Base-by-base conservation (phyloP, 2,888 invertebrate species). In the Acleris holmiana region DNA sequence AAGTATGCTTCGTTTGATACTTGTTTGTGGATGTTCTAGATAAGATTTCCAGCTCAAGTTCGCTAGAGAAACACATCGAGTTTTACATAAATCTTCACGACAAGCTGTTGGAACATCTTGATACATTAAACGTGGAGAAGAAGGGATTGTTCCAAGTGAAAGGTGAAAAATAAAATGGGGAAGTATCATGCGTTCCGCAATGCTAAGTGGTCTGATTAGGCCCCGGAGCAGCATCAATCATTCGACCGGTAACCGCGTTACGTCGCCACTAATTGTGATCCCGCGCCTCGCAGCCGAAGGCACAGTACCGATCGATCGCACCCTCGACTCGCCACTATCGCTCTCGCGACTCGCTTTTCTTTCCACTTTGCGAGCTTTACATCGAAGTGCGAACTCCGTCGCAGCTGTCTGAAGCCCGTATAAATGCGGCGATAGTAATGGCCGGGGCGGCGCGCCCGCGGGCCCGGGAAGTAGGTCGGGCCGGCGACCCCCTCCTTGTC, bases 211-310 rank as follows among this genome's bases (percentile, higher is more conserved):
- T 71, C 70, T 69, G 66, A 71, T 71, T 69, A 70, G 68, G 58
- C 48, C 53, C 51, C 71, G 70, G 69, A 65, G 67, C 62, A 69
- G 76, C 80, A 82, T 83, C 82, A 80, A 85, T 86, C 85, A 83
- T 80, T 73, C 75, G 71, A 76, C 78, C 82, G 82, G 84, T 84
- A 80, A 83, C 83, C 82, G 78, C 79, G 77, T 85, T 84, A 85
- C 82, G 76, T 74, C 80, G 73, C 80, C 82, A 75, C 85, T 89
- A 89, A 89, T 89, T 87, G 89, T 85, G 83, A 86, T 86, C 85
- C 80, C 79, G 78, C 76, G 72, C 72, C 73, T 73, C 69, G 68
- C 68, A 68, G 48, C 61, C 23, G 57, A 72, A 29, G 73, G 68
- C 71, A 68, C 68, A 74, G 76, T 75, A 78, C 77, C 76, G 72